phyloP scores from a whole-genome alignment of 2,888 invertebrate species.

The Caenorhabditis sp. region DNA sequence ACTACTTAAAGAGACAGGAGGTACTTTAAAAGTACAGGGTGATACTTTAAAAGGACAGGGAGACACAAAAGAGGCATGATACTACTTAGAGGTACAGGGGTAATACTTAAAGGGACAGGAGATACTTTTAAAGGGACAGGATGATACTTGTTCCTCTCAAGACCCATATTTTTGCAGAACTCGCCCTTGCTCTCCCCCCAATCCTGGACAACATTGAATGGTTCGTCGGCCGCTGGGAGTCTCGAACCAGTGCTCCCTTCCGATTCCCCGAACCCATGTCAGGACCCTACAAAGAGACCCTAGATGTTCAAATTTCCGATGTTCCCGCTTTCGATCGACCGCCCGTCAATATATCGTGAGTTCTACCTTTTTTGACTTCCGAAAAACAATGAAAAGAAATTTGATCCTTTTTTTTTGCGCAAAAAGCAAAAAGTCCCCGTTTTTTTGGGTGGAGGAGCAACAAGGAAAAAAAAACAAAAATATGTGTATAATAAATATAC shows the following conservation, averaged over 20 bases:
- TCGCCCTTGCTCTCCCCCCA: conserved; percentile 62
- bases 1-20: too few relatives aligned
- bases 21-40: too few relatives aligned
- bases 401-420: neutral
- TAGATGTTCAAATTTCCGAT: conserved; percentile 61
- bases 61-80: too few relatives aligned
- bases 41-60: too few relatives aligned
- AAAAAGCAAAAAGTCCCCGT: conserved; percentile 2
- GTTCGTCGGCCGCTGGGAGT: conserved; percentile 68
- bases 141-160: too few relatives aligned
- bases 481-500: neutral
- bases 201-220: conserved; percentile 66
- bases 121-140: too few relatives aligned
- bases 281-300: conserved; percentile 59
- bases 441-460: too few relatives aligned
- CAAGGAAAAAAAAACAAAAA: neutral
- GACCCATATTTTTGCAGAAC: conserved; percentile 44
- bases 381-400: neutral
- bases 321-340: conserved; percentile 68
- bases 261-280: conserved; percentile 61
- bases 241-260: conserved; percentile 44
- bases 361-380: conserved; percentile 3
- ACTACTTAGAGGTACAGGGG: too few relatives aligned
- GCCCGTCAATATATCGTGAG: conserved; percentile 66
- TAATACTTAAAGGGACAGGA: too few relatives aligned